Evolutionary conservation across 2,888 invertebrate genomes (phyloP), one percentile per base, ranked within the genome.

Genomic region (Digitonthophagus gazella): DNA sequence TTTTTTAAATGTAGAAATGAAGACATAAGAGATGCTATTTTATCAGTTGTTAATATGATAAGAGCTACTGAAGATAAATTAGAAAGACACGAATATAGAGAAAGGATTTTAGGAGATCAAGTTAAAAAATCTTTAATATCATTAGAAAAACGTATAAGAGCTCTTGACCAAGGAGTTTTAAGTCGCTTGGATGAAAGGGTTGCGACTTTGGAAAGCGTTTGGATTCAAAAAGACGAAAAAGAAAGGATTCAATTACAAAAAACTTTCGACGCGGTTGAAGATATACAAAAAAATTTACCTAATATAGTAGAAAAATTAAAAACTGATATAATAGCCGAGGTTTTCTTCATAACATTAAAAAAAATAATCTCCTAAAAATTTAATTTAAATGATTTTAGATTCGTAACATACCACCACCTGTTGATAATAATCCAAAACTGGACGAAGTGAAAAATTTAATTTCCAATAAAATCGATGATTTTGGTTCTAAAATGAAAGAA

Each of bases 71-170:
- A 93, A 72, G 93, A 92, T 78, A 95, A 94, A 83, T 81, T 95
- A 71, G 94, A 95, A 78, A 85, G 95, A 14, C 95, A 95, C 81
- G 95, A 95, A 80, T 89, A 88, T 75, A 85, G 95, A 8, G 94
- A 95, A 80, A 87, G 92, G 72, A 89, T 89, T 0, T 83, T 93
- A 16, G 93, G 93, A 0, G 94, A 95, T 69, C 87, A 92, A 74
- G 78, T 94, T 66, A 94, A 93, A 83, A 91, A 91, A 79, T 88
- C 90, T 64, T 82, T 95, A 71, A 83, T 85, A 1, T 84, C 87
- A 0, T 80, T 95, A 63, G 93, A 93, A 73, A 93, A 92, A 80
- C 88, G 91, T 66, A 89, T 91, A 72, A 85, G 90, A 72, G 86
- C 86, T 0, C 83, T 91, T 58, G 92, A 92, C 75, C 90, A 89